Base-by-base conservation (phyloP, 2,888 invertebrate species). In the Drosophila glabriapex region DNA sequence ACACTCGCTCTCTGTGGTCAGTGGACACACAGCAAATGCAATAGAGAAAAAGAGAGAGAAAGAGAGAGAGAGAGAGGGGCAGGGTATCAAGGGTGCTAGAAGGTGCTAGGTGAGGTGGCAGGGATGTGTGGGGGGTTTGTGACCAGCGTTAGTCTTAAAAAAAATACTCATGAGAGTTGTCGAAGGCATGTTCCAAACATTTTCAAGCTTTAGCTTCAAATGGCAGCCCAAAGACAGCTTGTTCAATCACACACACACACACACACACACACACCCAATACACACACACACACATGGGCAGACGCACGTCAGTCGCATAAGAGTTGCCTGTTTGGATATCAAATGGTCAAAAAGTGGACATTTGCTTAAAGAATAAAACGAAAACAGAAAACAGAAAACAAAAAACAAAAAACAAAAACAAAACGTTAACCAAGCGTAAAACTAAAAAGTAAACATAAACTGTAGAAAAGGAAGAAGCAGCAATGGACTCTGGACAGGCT, bases 281-380 rank as follows among this genome's bases (percentile, higher is more conserved):
- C 54, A 72, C 56, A 70, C 50, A 65, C 52, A 41, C 19, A 39
- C 37, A 67, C 53, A 61, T 66, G 59, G 55, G 58, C 68, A 71
- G 46, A 73, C 78, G 80, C 80, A 85, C 78, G 88, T 85, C 88
- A 82, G 73, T 88, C 74, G 80, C 85, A 86, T 82, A 90, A 85
- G 83, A 85, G 89, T 85, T 89, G 90, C 82, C 83, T 80, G 90
- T 88, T 88, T 89, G 90, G 89, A 83, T 85, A 85, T 87, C 86
- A 86, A 86, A 90, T 88, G 86, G 76, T 83, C 90, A 81, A 90
- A 86, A 83, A 88, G 89, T 88, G 81, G 83, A 81, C 86, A 90
- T 86, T 90, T 88, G 90, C 77, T 86, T 90, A 81, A 73, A 72
- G 73, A 81, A 71, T 53, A 74, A 39, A 59, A 53, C 50, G 58